phyloP scores from a whole-genome alignment of 1,140 invertebrate species.

The Heliconius melpomene region DNA sequence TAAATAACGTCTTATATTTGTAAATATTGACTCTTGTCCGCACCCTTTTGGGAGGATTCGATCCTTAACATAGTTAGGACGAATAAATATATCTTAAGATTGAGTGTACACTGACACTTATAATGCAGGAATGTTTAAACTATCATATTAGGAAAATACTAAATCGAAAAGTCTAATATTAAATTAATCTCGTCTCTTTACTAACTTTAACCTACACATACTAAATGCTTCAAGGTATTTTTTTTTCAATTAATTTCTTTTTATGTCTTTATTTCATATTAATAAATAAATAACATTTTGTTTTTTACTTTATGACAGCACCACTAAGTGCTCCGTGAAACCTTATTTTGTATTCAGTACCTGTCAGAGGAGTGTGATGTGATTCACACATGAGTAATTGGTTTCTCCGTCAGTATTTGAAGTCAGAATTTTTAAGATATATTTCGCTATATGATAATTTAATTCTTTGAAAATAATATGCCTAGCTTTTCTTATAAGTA shows the following conservation, averaged over 20 bases:
- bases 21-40: slow-evolving; percentile 76
- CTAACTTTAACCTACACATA: too few species aligned
- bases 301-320: background rate
- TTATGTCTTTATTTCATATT: too few species aligned
- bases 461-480: too few species aligned
- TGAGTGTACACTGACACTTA: background rate
- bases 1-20: slow-evolving; percentile 78
- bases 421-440: slow-evolving; percentile 52
- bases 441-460: slow-evolving; percentile 36
- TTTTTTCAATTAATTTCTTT: too few species aligned
- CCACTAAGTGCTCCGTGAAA: background rate
- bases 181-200: too few species aligned
- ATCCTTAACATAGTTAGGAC: slow-evolving; percentile 49
- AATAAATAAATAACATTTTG: too few species aligned
- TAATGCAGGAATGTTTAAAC: background rate
- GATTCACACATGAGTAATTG: slow-evolving; percentile 53
- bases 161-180: too few species aligned
- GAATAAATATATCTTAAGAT: slow-evolving; percentile 5
- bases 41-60: slow-evolving; percentile 68
- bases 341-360: slow-evolving; percentile 57
- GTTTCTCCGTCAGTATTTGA: slow-evolving; percentile 30
- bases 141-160: background rate
- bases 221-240: too few species aligned
- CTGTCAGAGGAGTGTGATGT: slow-evolving; percentile 46
- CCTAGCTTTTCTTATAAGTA: too few species aligned